A percentile compares a stretch with the other conserved stretches of the same genome.
These are phyloP conservation scores for Bombycilla garrulus DNA, from an alignment of 2,113 vertebrate species.

Conservation along the genomic window DNA sequence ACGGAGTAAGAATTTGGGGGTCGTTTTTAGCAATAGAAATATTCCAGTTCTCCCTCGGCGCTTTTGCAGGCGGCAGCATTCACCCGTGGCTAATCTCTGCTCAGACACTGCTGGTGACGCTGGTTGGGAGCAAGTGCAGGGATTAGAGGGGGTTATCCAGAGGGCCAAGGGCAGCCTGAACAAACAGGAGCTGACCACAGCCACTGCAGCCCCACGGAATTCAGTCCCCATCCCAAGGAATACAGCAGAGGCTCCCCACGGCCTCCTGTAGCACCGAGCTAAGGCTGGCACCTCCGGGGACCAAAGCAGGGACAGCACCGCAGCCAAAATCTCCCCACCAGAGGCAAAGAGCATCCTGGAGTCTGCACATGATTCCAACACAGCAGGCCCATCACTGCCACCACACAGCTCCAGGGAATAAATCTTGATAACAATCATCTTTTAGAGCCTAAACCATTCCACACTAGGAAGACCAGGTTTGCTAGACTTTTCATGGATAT, in stretches of 20 bases:
- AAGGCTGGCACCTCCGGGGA: background rate
- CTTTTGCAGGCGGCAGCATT: background rate
- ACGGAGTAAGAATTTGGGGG: background rate
- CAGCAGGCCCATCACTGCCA: background rate
- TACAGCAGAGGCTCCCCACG: fast-evolving
- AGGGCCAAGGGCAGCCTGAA: constrained; percentile 5
- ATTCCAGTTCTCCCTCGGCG: fast-evolving
- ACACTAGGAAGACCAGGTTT: background rate
- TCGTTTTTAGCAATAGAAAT: background rate
- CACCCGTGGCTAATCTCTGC: background rate
- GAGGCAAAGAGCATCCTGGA: background rate
- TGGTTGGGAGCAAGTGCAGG: background rate
- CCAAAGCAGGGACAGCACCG: background rate
- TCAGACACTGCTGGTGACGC: background rate
- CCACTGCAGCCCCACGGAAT: background rate
- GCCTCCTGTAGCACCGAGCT: background rate
- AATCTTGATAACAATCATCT: fast-evolving
- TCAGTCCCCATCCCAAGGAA: no score
- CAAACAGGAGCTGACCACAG: background rate
- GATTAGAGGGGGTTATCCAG: background rate
- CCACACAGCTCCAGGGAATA: background rate
- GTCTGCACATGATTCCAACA: fast-evolving
- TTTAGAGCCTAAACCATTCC: background rate
- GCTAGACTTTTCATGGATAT: background rate
- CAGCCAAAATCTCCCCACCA: background rate